phyloP scores from a whole-genome alignment of 2,888 invertebrate species.

The Schrankia costaestrigalis region DNA sequence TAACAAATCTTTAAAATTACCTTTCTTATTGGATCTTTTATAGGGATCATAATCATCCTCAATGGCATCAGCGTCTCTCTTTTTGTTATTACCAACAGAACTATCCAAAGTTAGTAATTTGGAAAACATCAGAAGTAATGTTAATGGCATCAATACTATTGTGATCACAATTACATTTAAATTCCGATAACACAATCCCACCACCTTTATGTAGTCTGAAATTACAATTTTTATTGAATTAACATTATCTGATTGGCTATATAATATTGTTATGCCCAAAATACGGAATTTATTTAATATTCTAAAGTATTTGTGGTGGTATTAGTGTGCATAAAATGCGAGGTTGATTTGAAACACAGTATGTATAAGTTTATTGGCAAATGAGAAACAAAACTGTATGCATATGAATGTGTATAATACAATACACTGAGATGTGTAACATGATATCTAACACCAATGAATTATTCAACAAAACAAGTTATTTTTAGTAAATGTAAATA shows the following conservation, averaged over 20 bases:
- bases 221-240: constrained; percentile 32
- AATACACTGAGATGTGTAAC: too few relatives aligned
- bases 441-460: too few relatives aligned
- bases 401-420: too few relatives aligned
- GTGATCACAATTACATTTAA: constrained; percentile 44
- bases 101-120: constrained; percentile 54
- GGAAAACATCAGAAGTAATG: constrained; percentile 38
- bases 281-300: too few relatives aligned
- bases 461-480: too few relatives aligned
- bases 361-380: neutral
- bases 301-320: too few relatives aligned
- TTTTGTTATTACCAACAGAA: constrained; percentile 26
- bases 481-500: too few relatives aligned
- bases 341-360: too few relatives aligned
- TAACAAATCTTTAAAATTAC: constrained; percentile 13
- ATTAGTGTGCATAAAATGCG: too few relatives aligned
- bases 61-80: constrained; percentile 15
- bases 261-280: too few relatives aligned
- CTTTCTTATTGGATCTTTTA: constrained; percentile 17
- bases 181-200: constrained; percentile 50
- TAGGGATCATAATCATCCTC: constrained; percentile 24
- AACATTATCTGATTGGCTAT: too few relatives aligned
- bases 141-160: constrained; percentile 48
- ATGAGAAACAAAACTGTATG: neutral
- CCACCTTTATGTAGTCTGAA: constrained; percentile 62